Evolutionary conservation across 2,888 invertebrate genomes (phyloP).

Genomic region (Apodemia mormo): DNA sequence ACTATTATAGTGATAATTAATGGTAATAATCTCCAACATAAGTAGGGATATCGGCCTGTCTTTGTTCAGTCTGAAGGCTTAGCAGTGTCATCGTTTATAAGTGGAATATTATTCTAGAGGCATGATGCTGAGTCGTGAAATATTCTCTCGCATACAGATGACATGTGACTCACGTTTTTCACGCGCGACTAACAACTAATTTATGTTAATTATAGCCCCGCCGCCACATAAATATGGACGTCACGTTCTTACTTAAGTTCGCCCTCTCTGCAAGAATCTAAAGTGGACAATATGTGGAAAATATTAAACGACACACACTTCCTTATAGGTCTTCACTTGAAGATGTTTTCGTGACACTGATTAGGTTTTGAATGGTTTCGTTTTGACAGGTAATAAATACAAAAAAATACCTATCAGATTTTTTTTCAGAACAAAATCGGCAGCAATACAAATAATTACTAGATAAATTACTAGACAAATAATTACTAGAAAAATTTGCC

Average conservation of each 20-base stretch:
- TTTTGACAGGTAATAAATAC: background rate
- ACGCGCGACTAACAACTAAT: conserved; percentile 76
- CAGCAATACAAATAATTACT: too few relatives aligned
- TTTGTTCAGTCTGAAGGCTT: conserved; percentile 33
- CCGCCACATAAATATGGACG: conserved; percentile 58
- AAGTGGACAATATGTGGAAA: conserved; percentile 40
- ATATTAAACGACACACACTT: conserved; percentile 37
- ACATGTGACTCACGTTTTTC: conserved; percentile 73
- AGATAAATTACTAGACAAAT: too few relatives aligned
- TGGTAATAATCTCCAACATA: conserved; percentile 8
- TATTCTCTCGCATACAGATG: conserved; percentile 49
- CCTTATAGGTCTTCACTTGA: conserved; percentile 33
- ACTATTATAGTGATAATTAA: conserved; percentile 7
- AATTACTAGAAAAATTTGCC: too few relatives aligned
- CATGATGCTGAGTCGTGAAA: conserved; percentile 39
- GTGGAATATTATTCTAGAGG: conserved; percentile 45
- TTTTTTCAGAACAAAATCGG: too few relatives aligned
- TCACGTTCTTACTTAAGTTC: conserved; percentile 64
- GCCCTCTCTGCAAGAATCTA: conserved; percentile 45
- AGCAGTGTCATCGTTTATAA: conserved; percentile 40
- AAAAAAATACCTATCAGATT: background rate
- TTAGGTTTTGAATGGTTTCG: conserved; percentile 11
- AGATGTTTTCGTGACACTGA: conserved; percentile 23
- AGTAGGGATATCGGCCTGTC: conserved; percentile 28
- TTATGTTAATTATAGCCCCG: conserved; percentile 68